phyloP scores from a whole-genome alignment of 2,797 vertebrate genomes.

The Chelon labrosus region DNA sequence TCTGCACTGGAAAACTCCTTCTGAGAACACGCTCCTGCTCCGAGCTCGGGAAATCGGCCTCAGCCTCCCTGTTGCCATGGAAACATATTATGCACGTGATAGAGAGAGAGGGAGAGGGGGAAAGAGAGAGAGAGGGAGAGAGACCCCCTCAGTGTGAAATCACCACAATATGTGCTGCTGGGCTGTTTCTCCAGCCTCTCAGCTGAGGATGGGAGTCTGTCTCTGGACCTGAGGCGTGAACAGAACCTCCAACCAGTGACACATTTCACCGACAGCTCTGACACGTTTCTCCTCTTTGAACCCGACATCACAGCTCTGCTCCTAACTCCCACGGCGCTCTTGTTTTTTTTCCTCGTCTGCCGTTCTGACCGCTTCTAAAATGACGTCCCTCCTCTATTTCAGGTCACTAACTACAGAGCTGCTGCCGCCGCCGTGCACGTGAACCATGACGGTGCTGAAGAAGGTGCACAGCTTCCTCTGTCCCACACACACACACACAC shows the following conservation, averaged over 20 bases:
- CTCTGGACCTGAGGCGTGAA: conserved; percentile 9
- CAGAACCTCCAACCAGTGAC: background rate
- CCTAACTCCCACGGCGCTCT: background rate
- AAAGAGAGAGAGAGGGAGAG: conserved; percentile 5
- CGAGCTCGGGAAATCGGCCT: conserved; percentile 19
- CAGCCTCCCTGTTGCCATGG: conserved; percentile 72
- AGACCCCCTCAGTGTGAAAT: conserved; percentile 27
- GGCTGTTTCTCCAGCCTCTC: conserved; percentile 4
- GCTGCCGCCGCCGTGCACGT: conserved; percentile 45
- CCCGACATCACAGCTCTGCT: background rate
- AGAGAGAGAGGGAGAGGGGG: conserved; percentile 4
- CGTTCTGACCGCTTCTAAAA: background rate
- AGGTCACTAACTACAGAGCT: conserved; percentile 23
- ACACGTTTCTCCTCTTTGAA: background rate
- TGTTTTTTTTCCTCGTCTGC: background rate
- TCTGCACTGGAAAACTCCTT: conserved; percentile 23
- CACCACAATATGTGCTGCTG: conserved; percentile 26
- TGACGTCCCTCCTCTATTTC: conserved; percentile 5
- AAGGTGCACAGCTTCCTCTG: conserved; percentile 51
- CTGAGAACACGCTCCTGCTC: conserved; percentile 21
- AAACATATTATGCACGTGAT: conserved; percentile 47
- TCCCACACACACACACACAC: conserved; percentile 8
- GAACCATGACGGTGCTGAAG: conserved; percentile 71
- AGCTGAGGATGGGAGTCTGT: conserved; percentile 23
- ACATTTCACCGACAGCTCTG: background rate